Percentiles rank a stretch among this genome's conserved stretches.
Evolutionary conservation across 2,113 vertebrate species (phyloP).

Genomic region (Lutjanus erythropterus): DNA sequence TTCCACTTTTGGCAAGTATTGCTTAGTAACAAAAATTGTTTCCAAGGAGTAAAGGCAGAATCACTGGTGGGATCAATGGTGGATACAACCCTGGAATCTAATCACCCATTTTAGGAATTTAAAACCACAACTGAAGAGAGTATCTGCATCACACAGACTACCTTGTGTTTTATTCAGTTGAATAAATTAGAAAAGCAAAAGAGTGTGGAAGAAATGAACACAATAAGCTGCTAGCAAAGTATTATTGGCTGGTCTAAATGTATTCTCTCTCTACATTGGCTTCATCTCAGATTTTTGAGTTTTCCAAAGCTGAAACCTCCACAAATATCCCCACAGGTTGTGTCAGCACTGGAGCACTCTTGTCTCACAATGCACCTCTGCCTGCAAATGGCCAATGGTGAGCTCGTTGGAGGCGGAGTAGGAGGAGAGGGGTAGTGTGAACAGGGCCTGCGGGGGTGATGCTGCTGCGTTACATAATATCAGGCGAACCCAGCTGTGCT

Average conservation of each 20-base stretch:
- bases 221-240: not conserved
- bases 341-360: constrained; percentile 46
- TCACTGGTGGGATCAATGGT: constrained; percentile 32
- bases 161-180: not conserved
- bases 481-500: constrained; percentile 73
- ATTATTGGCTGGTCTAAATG: not conserved
- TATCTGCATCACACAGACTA: not conserved
- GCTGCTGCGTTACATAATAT: constrained; percentile 72
- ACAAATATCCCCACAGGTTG: constrained; percentile 50
- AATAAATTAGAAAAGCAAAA: not conserved
- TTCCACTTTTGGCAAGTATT: constrained; percentile 77
- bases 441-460: constrained; percentile 77
- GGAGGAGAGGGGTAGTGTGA: constrained; percentile 74
- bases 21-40: constrained; percentile 76
- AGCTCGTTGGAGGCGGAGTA: constrained; percentile 68
- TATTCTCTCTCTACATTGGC: not conserved
- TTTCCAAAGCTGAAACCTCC: constrained; percentile 32
- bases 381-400: constrained; percentile 69
- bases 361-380: constrained; percentile 67
- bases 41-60: constrained; percentile 63
- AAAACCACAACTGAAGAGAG: not conserved
- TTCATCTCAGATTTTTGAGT: constrained; percentile 1
- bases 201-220: not conserved
- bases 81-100: constrained; percentile 16
- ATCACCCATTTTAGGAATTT: constrained; percentile 29